Conservation (phyloP, 2,113 vertebrate genomes). For the Oenanthe oenanthe region DNA sequence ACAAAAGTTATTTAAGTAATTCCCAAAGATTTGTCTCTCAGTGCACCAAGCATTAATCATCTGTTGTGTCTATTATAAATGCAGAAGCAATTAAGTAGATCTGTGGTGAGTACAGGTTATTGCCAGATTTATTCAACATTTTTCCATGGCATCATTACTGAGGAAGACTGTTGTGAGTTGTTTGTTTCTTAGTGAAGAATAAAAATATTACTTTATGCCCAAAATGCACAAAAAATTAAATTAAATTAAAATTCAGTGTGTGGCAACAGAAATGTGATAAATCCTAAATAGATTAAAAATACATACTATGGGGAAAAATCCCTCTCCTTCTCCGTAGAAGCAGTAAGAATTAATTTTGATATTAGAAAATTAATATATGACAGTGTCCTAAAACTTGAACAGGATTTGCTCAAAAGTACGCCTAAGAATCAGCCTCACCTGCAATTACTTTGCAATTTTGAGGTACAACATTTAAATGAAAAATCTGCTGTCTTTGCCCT, state of each 20-base stretch:
- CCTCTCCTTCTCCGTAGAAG: fast-evolving
- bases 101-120: constrained; percentile 48
- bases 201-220: not conserved
- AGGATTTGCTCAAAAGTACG: not conserved
- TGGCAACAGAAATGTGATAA: not conserved
- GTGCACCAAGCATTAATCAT: constrained; percentile 71
- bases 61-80: constrained; percentile 66
- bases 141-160: constrained; percentile 33
- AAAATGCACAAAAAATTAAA: not conserved
- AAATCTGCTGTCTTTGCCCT: not conserved
- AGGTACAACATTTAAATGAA: not conserved
- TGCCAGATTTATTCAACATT: constrained; percentile 37
- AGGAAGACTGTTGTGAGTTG: not conserved
- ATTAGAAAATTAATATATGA: not conserved
- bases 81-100: constrained; percentile 69
- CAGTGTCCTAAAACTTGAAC: not conserved
- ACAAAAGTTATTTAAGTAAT: constrained; percentile 75
- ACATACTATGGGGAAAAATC: not conserved
- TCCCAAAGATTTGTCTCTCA: constrained; percentile 58
- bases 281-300: not conserved
- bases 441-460: not conserved
- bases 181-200: not conserved
- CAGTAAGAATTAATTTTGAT: not conserved
- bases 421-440: not conserved
- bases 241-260: not conserved